Evolutionary conservation across 1,140 invertebrate genomes (phyloP).

Genomic region (Oryctes rhinoceros): DNA sequence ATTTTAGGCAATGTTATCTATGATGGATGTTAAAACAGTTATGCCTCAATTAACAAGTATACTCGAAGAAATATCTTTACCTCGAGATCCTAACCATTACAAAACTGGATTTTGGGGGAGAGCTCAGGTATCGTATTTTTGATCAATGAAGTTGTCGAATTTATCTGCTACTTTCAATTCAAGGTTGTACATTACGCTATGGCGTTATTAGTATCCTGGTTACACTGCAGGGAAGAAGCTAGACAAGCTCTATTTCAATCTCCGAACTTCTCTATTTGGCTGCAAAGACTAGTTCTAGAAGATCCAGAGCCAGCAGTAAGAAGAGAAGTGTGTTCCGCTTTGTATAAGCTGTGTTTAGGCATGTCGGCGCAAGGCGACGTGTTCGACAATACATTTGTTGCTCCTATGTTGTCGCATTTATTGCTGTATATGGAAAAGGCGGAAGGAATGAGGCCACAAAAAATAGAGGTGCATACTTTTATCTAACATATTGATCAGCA

Average conservation of each 20-base stretch:
- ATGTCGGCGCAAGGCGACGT: constrained; percentile 68
- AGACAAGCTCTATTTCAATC: constrained; percentile 72
- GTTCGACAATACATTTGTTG: constrained; percentile 69
- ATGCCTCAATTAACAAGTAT: constrained; percentile 86
- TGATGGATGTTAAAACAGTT: constrained; percentile 85
- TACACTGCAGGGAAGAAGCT: constrained; percentile 76
- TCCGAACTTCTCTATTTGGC: constrained; percentile 74
- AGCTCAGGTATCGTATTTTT: constrained; percentile 69
- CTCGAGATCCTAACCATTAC: constrained; percentile 81
- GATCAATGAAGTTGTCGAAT: background rate
- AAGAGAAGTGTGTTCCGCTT: constrained; percentile 86
- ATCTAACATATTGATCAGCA: background rate
- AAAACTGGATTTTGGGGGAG: constrained; percentile 89
- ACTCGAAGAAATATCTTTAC: constrained; percentile 82
- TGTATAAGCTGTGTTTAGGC: constrained; percentile 87
- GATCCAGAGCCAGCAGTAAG: constrained; percentile 87
- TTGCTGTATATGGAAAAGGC: constrained; percentile 82
- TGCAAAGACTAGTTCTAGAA: constrained; percentile 80
- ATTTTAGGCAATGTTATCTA: constrained; percentile 77
- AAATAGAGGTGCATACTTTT: constrained; percentile 59
- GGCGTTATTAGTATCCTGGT: constrained; percentile 83
- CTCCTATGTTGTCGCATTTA: constrained; percentile 81
- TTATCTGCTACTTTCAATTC: constrained; percentile 40
- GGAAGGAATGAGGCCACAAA: constrained; percentile 83
- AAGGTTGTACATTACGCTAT: constrained; percentile 79